Base-by-base conservation (phyloP, 2,888 invertebrate species). In the Diadegma fenestrale region DNA sequence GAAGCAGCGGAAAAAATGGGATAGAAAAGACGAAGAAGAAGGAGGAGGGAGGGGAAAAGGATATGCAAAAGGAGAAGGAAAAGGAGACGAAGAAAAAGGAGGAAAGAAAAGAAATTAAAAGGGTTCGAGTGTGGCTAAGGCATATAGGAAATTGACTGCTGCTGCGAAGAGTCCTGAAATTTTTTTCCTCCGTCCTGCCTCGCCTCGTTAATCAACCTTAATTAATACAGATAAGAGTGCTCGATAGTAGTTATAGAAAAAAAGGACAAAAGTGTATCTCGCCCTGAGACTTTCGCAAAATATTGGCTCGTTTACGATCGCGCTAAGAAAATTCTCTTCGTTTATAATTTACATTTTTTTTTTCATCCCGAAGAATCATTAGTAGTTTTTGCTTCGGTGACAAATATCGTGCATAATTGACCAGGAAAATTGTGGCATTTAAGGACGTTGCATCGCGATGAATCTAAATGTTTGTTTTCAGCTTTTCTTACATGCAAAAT, bases 191-290 rank as follows among this genome's bases (percentile, higher is more conserved):
- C 33, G 45, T 63, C 64, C 22, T 58, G 73, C 63, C 54, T 58
- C 73, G 82, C 73, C 77, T 87, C 86, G 84, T 84, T 86, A 86
- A 86, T 87, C 84, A 77, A 80, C 86, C 82, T 80, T 80, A 81
- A 84, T 79, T 80, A 82, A 85, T 85, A 76, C 82, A 73, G 77
- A 85, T 82, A 82, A 84, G 80, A 76, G 66, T 43, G 41, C 26
- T 72, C 71, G 69, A 79, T 75, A 22, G 37, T 33, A 54, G 37
- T 63, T 19, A 48, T 54, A 61, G 17, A 73, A 19, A 58, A n/a
- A 37, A 17, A 30, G 17, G 10, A 63, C 61, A 63, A 76, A 37
- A 76, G 14, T 14, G 19, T 64, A 61, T 30, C 30, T 37, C 33
- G 33, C 10, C 37, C n/a, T n/a, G 5, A 45, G 17, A 75, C 45